Evolutionary conservation across 2,113 vertebrate species (phyloP).

Genomic region (Cinclus cinclus): DNA sequence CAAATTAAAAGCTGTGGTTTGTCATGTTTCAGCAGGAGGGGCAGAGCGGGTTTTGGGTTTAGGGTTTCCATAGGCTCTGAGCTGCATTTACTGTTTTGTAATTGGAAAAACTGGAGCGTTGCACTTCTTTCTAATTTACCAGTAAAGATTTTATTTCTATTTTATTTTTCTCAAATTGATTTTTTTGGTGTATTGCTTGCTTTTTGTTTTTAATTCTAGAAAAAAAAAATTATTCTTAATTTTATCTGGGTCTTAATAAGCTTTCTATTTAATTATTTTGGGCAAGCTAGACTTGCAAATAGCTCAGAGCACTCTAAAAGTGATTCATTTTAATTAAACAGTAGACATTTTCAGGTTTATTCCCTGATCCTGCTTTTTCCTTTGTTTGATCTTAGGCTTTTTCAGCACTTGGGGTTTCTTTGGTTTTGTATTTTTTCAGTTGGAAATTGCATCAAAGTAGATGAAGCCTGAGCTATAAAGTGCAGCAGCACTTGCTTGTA

Average conservation of each 20-base stretch:
- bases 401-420: not conserved
- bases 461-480: not conserved
- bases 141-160: not conserved
- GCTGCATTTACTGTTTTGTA: not conserved
- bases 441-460: not conserved
- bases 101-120: not conserved
- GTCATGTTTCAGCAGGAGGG: not conserved
- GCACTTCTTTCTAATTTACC: not conserved
- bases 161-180: not conserved
- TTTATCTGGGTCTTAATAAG: conserved; percentile 1
- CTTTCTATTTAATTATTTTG: conserved; percentile 9
- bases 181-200: not conserved
- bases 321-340: conserved; percentile 36
- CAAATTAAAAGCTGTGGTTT: not conserved
- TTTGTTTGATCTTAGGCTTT: conserved; percentile 2
- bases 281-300: not conserved
- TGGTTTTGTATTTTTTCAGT: not conserved
- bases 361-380: not conserved
- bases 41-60: not conserved
- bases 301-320: not conserved
- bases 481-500: not conserved
- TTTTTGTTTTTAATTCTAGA: not conserved
- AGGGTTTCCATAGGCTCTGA: not conserved
- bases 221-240: not conserved
- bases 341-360: not conserved